Evolutionary conservation across 2,888 invertebrate genomes (phyloP).

Genomic region (Cenopis cana): DNA sequence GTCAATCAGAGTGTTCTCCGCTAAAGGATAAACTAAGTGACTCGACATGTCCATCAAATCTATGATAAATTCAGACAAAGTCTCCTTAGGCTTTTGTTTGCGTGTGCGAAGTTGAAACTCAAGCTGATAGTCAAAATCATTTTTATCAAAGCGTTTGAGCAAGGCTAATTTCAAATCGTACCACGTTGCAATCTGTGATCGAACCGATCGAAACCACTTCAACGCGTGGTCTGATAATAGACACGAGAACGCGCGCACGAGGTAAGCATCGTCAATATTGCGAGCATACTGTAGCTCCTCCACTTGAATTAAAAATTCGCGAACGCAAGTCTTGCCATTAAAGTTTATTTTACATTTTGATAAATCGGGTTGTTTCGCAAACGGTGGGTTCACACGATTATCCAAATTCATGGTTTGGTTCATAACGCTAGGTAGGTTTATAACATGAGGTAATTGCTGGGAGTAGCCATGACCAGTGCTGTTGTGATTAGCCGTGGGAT

Average conservation of each 20-base stretch:
- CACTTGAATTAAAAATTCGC: slow-evolving; percentile 8
- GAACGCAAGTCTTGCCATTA: slow-evolving; percentile 16
- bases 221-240: background rate
- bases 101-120: slow-evolving; percentile 15
- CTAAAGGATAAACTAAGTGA: background rate
- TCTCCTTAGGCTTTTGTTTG: slow-evolving; percentile 8
- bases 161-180: slow-evolving; percentile 1
- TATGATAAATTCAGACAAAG: slow-evolving; percentile 15
- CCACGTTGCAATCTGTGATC: background rate
- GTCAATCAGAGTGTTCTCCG: background rate
- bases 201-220: slow-evolving; percentile 7
- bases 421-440: background rate
- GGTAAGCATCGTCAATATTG: background rate
- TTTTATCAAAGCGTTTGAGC: slow-evolving; percentile 3
- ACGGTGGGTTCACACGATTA: background rate
- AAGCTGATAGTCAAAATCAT: slow-evolving; percentile 16
- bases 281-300: slow-evolving; percentile 10
- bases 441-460: background rate
- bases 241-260: background rate
- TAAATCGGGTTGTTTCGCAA: background rate
- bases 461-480: background rate
- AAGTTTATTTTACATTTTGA: slow-evolving; percentile 3
- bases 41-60: slow-evolving; percentile 11
- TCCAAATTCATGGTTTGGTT: background rate
- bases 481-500: background rate